A percentile compares a stretch with the other conserved stretches of the same genome.
Conservation (phyloP, 2,113 vertebrate genomes). For the Erythrolamprus reginae region DNA sequence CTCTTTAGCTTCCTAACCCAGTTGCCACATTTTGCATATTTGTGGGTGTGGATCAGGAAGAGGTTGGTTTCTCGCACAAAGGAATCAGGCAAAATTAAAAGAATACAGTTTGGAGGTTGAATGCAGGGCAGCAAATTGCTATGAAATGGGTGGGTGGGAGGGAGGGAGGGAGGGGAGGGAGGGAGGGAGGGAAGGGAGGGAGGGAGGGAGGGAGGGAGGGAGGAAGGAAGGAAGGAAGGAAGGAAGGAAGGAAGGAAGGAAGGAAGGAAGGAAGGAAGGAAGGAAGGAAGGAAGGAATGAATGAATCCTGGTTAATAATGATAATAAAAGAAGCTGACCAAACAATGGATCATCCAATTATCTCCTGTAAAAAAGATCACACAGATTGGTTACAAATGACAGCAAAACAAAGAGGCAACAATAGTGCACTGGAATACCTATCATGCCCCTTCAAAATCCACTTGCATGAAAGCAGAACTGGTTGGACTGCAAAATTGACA, state of each 20-base stretch:
- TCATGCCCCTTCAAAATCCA: too few relatives aligned
- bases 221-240: not conserved
- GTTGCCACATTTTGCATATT: not conserved
- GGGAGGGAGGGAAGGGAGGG: too few relatives aligned
- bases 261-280: accelerated
- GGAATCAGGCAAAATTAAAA: not conserved
- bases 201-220: too few relatives aligned
- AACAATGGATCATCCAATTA: not conserved
- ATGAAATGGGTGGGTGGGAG: too few relatives aligned
- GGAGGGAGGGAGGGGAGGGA: too few relatives aligned
- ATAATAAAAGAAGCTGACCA: not conserved
- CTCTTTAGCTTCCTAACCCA: not conserved
- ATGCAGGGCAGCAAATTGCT: not conserved
- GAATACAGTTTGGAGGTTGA: not conserved
- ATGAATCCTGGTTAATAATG: not conserved
- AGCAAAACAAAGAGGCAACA: not conserved
- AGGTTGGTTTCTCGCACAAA: too few relatives aligned
- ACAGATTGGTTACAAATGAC: not conserved
- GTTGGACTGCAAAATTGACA: not conserved
- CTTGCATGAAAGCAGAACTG: not conserved
- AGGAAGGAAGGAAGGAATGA: too few relatives aligned
- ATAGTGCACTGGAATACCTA: too few relatives aligned
- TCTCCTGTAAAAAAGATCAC: not conserved
- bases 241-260: accelerated
- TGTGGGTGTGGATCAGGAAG: not conserved